A percentile compares a stretch with the other conserved stretches of the same genome.
These are phyloP conservation scores for Macrophya alboannulata DNA, from an alignment of 2,888 invertebrate genomes.

Conservation along the genomic window DNA sequence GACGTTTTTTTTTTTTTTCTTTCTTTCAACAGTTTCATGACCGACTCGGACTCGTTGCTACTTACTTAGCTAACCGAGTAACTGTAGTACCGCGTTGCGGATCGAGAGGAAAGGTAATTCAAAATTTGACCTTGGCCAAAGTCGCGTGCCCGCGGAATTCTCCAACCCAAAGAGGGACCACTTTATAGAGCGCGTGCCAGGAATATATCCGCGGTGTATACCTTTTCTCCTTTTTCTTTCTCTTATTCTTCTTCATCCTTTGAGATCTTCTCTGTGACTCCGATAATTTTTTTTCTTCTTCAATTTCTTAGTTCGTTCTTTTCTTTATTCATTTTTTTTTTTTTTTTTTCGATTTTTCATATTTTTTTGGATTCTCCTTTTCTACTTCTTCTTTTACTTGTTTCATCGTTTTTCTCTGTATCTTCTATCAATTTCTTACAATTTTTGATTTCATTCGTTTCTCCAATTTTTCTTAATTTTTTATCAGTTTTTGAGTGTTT, in stretches of 20 bases:
- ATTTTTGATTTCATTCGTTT: no score
- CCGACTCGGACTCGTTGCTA: no score
- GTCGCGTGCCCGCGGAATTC: slow-evolving; percentile 38
- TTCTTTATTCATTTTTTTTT: neutral
- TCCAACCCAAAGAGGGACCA: neutral
- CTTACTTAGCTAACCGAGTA: no score
- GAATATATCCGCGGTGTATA: slow-evolving; percentile 6
- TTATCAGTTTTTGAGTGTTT: no score
- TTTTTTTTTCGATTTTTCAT: neutral
- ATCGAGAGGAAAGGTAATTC: slow-evolving; percentile 6
- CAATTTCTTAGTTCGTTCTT: neutral
- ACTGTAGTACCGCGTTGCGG: neutral
- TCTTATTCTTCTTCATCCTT: neutral
- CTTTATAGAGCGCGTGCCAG: slow-evolving; percentile 4
- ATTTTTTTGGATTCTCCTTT: neutral
- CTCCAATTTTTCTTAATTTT: no score
- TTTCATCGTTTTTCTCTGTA: neutral
- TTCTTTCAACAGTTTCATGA: neutral
- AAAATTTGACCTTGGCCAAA: slow-evolving; percentile 35
- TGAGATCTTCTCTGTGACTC: neutral
- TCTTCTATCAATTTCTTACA: no score
- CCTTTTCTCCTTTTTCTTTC: neutral
- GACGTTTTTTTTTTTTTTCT: neutral
- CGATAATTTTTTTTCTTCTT: neutral
- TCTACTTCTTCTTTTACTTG: neutral